Conservation (phyloP, 1,140 invertebrate species). For the Papilio dardanus region DNA sequence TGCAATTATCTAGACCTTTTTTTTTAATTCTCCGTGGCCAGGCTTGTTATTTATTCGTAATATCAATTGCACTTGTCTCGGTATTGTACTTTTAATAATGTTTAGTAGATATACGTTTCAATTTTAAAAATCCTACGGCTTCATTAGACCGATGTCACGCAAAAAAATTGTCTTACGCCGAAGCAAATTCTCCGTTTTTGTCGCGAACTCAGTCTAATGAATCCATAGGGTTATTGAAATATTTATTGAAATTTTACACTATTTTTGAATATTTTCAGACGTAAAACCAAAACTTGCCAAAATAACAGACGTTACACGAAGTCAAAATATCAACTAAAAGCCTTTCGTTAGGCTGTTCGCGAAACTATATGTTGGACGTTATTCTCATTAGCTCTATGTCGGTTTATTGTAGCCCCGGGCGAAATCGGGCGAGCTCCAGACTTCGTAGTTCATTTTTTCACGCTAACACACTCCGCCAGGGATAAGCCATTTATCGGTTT, state of each 20-base stretch:
- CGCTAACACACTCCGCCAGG: not conserved
- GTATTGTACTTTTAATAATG: too few species aligned
- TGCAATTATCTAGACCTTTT: not conserved
- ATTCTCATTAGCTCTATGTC: not conserved
- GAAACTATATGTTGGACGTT: not conserved
- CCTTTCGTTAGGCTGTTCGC: not conserved
- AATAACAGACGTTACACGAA: not conserved
- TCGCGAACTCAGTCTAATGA: too few species aligned
- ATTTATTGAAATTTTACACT: too few species aligned
- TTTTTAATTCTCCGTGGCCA: not conserved
- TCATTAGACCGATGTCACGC: too few species aligned
- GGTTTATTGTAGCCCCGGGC: conserved; percentile 2
- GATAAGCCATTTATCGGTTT: conserved; percentile 6
- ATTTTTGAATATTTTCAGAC: not conserved
- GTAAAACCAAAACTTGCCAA: not conserved
- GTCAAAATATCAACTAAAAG: not conserved
- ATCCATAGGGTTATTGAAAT: too few species aligned
- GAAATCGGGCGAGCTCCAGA: conserved; percentile 7
- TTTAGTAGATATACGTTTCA: too few species aligned
- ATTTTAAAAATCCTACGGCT: too few species aligned
- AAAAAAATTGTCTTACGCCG: too few species aligned
- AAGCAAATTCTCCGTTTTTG: too few species aligned
- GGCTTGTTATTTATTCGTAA: not conserved
- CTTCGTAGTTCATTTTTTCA: conserved; percentile 7
- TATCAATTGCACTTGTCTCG: not conserved